Base-by-base conservation (phyloP, 2,113 vertebrate species). In the Euleptes europaea region DNA sequence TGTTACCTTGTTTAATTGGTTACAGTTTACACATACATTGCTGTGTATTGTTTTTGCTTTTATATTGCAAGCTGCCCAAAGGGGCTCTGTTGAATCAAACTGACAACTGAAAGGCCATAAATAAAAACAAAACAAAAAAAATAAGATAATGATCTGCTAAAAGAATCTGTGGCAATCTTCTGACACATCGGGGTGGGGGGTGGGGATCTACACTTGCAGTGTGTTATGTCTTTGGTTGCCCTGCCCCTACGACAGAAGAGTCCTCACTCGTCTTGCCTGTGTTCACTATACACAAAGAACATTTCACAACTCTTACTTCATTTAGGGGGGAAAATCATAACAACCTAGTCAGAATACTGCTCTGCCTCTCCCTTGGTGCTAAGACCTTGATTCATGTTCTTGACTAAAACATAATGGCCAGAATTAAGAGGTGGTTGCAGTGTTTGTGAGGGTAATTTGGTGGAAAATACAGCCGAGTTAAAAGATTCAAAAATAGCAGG, bases 401-500 rank as follows among this genome's bases (percentile, higher is more conserved):
- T 84, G 4, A 11, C 67, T 60, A 23, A 87, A n/a, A 78, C 78
- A n/a, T 80, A 90, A 78, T 73, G 84, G 63, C 84, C 70, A 51
- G 44, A 35, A 88, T 44, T 57, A 78, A 91, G 78, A 86, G 5
- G 57, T 47, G 4, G 88, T 84, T 31, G 69, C 77, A 83, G 47
- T 78, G 74, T 70, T 90, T 2, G 0, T 85, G 91, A n/a, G n/a
- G 89, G 86, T 86, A 84, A 40, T 79, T 90, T 75, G 78, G 82
- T 54, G 85, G 87, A 78, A 88, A 88, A 93, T 63, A 31, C 88
- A 89, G 57, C 80, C 75, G 33, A 51, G 17, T 23, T 1, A 88
- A 89, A 57, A 94, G 89, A 90, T 89, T 93, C 78, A 80, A 88
- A 82, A 85, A 90, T 38, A 31, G 65, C 4, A 77, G 84, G 72